These are phyloP conservation scores for Sinosuthora webbiana DNA, from an alignment of 2,113 vertebrate species.

Conservation along the genomic window DNA sequence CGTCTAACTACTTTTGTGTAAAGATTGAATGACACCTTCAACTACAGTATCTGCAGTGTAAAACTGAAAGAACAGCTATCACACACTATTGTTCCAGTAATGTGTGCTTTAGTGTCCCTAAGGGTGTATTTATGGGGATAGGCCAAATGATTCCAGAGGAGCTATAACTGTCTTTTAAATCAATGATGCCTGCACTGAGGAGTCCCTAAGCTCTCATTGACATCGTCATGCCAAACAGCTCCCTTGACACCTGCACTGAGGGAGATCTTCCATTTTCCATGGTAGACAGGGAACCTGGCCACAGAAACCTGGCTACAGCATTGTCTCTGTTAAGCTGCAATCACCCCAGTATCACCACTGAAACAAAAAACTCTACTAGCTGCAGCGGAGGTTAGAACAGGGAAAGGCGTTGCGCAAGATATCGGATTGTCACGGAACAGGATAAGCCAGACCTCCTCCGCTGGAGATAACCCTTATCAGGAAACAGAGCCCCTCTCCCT, in stretches of 20 bases:
- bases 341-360: not conserved
- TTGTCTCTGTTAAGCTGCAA: not conserved
- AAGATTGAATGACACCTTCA: constrained; percentile 16
- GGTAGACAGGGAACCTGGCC: not conserved
- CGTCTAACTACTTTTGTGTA: not conserved
- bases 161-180: not conserved
- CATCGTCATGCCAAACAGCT: not conserved
- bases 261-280: not conserved
- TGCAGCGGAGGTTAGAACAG: no score
- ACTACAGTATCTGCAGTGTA: not conserved
- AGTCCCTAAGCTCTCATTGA: not conserved
- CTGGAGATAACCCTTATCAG: no score
- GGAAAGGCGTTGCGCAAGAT: no score
- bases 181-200: not conserved
- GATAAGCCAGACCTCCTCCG: no score
- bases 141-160: not conserved
- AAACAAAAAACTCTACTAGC: not conserved
- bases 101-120: not conserved
- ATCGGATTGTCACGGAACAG: no score
- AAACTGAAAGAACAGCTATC: not conserved
- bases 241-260: not conserved
- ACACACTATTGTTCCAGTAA: not conserved
- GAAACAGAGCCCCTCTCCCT: no score
- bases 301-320: not conserved
- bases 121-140: not conserved